Base-by-base conservation (phyloP, 1,140 invertebrate species). In the Drosophila erecta region DNA sequence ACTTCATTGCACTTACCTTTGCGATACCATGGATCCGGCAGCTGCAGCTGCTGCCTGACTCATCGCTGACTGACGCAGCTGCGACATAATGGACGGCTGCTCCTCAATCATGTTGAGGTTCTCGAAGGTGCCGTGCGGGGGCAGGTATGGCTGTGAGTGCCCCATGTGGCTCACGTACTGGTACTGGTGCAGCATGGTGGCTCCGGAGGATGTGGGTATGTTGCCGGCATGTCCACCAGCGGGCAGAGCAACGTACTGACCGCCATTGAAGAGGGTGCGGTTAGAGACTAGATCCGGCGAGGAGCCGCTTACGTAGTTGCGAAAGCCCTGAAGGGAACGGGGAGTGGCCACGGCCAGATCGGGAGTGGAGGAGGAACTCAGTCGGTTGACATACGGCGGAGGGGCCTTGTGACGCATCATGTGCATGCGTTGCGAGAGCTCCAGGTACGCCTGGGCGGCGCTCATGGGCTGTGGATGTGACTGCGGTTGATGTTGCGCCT, bases 351-450 rank as follows among this genome's bases (percentile, higher is more conserved):
- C 94, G 0, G 96, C 96, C 54, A 97, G 92, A 92, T 97, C 96
- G 1, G 96, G 97, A 0, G 96, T 97, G 7, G 96, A 96, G 72
- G 95, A 95, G 43, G 95, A 96, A 66, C 95, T 96, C 20, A 95
- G 93, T 3, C 95, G 93, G 79, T 94, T 94, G 0, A 95, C 94
- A 92, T 97, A 97, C 0, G 97, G 96, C 0, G 96, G 96, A 0
- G 96, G 97, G 0, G 95, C 96, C 92, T 97, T 97, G 85, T 96
- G 93, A 76, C 96, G 95, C 46, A 96, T 93, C 76, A 95, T 94
- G 37, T 95, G 94, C 60, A 95, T 84, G 41, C 93, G 93, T 65
- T 94, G 93, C 2, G 79, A 79, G 0, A 87, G 47, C 24, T 92
- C 85, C 65, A 94, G 64, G 17, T 92, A 87, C 8, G 71, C 76